Conservation (phyloP, 2,113 vertebrate genomes). For the Pithys albifrons region DNA sequence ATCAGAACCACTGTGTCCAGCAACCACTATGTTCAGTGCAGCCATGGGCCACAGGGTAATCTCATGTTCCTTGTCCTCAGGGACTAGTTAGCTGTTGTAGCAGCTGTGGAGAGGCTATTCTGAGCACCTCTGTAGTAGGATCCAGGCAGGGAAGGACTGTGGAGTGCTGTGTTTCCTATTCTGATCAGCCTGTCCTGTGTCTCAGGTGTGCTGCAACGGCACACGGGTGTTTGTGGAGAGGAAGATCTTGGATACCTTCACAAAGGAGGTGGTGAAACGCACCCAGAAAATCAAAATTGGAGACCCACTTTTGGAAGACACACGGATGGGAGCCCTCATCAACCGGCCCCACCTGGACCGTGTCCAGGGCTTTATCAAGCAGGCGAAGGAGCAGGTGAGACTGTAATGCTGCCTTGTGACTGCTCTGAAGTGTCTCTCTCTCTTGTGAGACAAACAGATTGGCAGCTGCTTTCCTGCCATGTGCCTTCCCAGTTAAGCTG, state of each 20-base stretch:
- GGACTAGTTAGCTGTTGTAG: not conserved
- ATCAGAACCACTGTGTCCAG: not conserved
- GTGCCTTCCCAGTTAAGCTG: not conserved
- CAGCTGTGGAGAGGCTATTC: not conserved
- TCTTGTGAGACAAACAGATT: not conserved
- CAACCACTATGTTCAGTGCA: not conserved
- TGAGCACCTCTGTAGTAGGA: not conserved
- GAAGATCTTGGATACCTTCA: slow-evolving; percentile 85
- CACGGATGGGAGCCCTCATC: slow-evolving; percentile 93
- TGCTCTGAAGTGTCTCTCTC: not conserved
- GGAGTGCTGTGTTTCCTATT: not conserved
- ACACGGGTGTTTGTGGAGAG: slow-evolving; percentile 93
- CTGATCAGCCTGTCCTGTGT: not conserved
- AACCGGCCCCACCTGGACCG: slow-evolving; percentile 87
- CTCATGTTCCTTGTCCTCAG: not conserved
- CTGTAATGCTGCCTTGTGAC: not conserved
- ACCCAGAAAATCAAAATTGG: slow-evolving; percentile 89
- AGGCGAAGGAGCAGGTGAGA: slow-evolving; percentile 88
- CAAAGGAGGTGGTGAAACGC: slow-evolving; percentile 87
- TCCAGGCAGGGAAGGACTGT: not conserved
- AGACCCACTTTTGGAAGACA: slow-evolving; percentile 87
- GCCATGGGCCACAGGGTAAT: not conserved
- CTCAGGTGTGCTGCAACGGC: slow-evolving; percentile 94
- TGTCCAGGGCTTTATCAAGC: slow-evolving; percentile 84
- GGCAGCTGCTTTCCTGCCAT: not conserved